A percentile compares a stretch with the other conserved stretches of the same genome.
These are phyloP conservation scores for Gymnocephalus cernua DNA, from an alignment of 2,113 vertebrate species.

Conservation along the genomic window DNA sequence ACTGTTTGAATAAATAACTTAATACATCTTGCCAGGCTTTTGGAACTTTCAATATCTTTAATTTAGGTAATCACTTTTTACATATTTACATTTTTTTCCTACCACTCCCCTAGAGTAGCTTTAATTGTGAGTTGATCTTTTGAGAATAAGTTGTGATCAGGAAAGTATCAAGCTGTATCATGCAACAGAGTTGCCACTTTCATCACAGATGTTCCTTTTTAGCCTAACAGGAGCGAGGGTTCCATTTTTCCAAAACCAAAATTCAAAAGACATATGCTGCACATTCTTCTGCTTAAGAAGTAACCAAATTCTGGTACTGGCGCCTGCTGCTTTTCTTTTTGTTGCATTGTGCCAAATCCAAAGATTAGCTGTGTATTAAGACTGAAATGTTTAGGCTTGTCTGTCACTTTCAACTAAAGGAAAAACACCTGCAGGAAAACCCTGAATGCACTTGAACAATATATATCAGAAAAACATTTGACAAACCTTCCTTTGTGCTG, in stretches of 20 bases:
- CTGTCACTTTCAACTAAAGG: background rate
- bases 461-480: conserved; percentile 6
- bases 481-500: background rate
- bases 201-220: conserved; percentile 18
- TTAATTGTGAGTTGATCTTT: background rate
- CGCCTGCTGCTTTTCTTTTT: conserved; percentile 15
- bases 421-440: conserved; percentile 7
- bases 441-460: background rate
- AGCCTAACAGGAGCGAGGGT: conserved; percentile 11
- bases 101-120: background rate
- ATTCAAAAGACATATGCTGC: conserved; percentile 31
- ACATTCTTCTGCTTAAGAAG: conserved; percentile 32
- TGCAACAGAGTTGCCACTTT: background rate
- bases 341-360: background rate
- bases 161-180: background rate
- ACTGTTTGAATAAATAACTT: background rate
- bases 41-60: background rate
- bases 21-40: background rate
- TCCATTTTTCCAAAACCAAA: conserved; percentile 17
- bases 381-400: conserved; percentile 1
- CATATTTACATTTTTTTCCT: background rate
- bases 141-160: background rate
- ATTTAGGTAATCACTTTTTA: background rate
- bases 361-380: conserved; percentile 18
- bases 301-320: conserved; percentile 22